phyloP scores from a whole-genome alignment of 30 jellyfish, hydroid and myxozoan genomes.

The Aurelia sp. region DNA sequence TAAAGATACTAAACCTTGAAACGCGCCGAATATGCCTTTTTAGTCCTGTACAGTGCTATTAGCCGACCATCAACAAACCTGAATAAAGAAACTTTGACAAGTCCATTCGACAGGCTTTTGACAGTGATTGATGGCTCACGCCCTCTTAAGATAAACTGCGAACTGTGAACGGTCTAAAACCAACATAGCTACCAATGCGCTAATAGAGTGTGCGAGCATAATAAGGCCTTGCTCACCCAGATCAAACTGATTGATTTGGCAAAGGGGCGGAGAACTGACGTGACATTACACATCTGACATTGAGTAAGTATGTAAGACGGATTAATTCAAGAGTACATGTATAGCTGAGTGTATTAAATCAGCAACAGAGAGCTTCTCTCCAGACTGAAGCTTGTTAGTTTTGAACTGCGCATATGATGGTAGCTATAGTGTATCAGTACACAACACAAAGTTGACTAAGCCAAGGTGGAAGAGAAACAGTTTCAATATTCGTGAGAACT shows the following conservation, averaged over 20 bases:
- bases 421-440: too few species aligned
- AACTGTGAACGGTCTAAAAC: constrained; percentile 2
- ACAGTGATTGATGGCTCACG: constrained; percentile 70
- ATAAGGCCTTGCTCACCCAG: constrained; percentile 29
- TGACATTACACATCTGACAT: too few species aligned
- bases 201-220: constrained; percentile 20
- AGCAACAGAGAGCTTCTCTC: too few species aligned
- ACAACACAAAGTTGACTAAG: too few species aligned
- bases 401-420: too few species aligned
- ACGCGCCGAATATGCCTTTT: constrained; percentile 55
- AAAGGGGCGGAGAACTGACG: constrained; percentile 16
- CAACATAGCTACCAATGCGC: constrained; percentile 62
- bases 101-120: neutral
- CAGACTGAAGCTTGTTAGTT: too few species aligned
- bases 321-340: too few species aligned
- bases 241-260: too few species aligned
- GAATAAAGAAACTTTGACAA: constrained; percentile 31
- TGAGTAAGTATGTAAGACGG: too few species aligned
- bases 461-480: too few species aligned
- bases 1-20: constrained; percentile 65
- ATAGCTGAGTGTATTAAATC: too few species aligned
- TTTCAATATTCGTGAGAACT: too few species aligned
- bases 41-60: constrained; percentile 43
- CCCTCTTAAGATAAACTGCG: constrained; percentile 61
- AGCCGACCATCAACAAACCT: constrained; percentile 55